Percentiles rank a stretch among this genome's conserved stretches.
phyloP scores from a whole-genome alignment of 2,888 invertebrate genomes.

The Drosophila prolongata region DNA sequence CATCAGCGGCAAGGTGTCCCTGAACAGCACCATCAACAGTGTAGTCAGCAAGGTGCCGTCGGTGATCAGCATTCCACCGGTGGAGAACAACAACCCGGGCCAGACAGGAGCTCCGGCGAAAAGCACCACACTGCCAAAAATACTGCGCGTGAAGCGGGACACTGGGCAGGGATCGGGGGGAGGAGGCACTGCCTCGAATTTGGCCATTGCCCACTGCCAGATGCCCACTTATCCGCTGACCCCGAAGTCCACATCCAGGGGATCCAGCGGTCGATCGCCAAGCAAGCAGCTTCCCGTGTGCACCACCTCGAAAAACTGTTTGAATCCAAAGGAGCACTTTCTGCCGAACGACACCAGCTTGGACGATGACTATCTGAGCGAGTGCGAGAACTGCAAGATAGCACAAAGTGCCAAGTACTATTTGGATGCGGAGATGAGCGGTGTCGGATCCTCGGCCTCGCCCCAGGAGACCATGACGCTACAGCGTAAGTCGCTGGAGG shows the following conservation, averaged over 20 bases:
- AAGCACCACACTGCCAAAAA: conserved; percentile 83
- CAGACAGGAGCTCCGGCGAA: conserved; percentile 31
- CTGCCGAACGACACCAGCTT: conserved; percentile 84
- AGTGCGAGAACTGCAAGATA: conserved; percentile 94
- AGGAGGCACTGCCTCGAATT: conserved; percentile 16
- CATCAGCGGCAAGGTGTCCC: conserved; percentile 82
- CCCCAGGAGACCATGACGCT: conserved; percentile 89
- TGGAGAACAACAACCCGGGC: conserved; percentile 58
- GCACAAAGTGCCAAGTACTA: conserved; percentile 89
- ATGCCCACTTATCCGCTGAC: conserved; percentile 79
- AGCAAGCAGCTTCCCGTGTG: conserved; percentile 84
- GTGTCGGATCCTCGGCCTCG: conserved; percentile 72
- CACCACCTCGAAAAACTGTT: conserved; percentile 84
- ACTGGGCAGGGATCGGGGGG: conserved; percentile 17
- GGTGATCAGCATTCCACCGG: conserved; percentile 83
- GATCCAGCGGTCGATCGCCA: conserved; percentile 51
- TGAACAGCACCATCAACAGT: conserved; percentile 84
- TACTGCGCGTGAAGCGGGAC: conserved; percentile 76
- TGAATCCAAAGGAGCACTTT: conserved; percentile 84
- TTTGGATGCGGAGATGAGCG: conserved; percentile 86
- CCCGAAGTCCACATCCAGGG: conserved; percentile 9
- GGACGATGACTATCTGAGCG: conserved; percentile 91
- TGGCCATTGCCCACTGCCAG: conserved; percentile 72
- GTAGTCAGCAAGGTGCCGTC: conserved; percentile 84
- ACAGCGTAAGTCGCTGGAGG: conserved; percentile 86